Percentiles rank a stretch among this genome's conserved stretches.
phyloP scores from a whole-genome alignment of 1,140 invertebrate genomes.

The Drusus annulatus region DNA sequence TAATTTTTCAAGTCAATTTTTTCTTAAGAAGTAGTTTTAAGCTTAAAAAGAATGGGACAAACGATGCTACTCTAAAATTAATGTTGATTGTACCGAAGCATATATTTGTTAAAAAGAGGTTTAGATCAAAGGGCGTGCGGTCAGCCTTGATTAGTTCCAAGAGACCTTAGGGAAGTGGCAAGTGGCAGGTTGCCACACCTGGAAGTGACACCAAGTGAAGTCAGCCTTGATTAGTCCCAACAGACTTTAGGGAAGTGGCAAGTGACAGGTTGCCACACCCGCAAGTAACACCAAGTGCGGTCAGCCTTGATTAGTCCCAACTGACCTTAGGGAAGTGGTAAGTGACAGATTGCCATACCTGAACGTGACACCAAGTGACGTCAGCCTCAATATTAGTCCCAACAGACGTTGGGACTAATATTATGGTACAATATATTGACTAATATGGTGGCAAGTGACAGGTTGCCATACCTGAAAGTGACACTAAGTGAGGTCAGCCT shows the following conservation, averaged over 20 bases:
- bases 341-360: too few relatives aligned
- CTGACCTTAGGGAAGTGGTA: too few relatives aligned
- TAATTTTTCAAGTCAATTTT: not conserved
- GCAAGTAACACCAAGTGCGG: not conserved
- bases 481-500: not conserved
- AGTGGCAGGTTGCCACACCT: not conserved
- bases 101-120: conserved; percentile 35
- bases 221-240: conserved; percentile 39
- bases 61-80: conserved; percentile 43
- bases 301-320: not conserved
- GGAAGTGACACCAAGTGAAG: not conserved
- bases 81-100: conserved; percentile 55
- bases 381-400: not conserved
- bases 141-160: too few relatives aligned
- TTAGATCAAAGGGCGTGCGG: too few relatives aligned
- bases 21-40: conserved; percentile 22
- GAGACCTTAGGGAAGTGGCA: too few relatives aligned
- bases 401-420: too few relatives aligned
- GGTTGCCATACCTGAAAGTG: too few relatives aligned
- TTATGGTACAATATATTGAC: too few relatives aligned
- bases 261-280: too few relatives aligned
- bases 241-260: not conserved
- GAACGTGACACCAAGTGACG: not conserved
- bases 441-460: too few relatives aligned
- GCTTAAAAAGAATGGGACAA: conserved; percentile 31